Evolutionary conservation across 2,888 invertebrate genomes (phyloP).

Genomic region (Rhodophaea formosa): DNA sequence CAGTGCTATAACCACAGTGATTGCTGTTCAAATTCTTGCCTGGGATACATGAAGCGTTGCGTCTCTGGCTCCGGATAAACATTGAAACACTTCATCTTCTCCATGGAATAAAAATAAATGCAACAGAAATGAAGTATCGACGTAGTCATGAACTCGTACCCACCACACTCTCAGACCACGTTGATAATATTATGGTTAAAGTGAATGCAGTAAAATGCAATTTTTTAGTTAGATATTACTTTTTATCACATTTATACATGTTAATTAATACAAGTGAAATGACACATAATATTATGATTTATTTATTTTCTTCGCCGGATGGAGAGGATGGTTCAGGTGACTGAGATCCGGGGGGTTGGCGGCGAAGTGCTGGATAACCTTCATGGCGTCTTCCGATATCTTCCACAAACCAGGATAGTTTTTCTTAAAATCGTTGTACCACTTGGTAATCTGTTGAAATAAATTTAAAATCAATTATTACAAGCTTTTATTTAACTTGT

Average conservation of each 20-base stretch:
- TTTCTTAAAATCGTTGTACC: constrained; percentile 86
- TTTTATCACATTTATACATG: background rate
- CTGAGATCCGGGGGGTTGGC: constrained; percentile 88
- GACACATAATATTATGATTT: constrained; percentile 33
- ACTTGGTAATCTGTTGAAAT: constrained; percentile 72
- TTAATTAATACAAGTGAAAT: background rate
- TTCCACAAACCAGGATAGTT: constrained; percentile 86
- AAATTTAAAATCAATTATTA: background rate
- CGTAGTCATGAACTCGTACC: background rate
- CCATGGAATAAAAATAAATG: background rate
- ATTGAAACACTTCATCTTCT: background rate
- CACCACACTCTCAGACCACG: too few species aligned
- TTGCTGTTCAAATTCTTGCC: constrained; percentile 57
- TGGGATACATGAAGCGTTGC: constrained; percentile 57
- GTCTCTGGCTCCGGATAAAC: constrained; percentile 42
- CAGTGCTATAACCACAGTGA: constrained; percentile 57
- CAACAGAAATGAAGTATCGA: background rate
- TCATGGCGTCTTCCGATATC: constrained; percentile 85
- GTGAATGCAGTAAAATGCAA: background rate
- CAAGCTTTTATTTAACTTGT: too few species aligned
- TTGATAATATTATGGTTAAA: too few species aligned
- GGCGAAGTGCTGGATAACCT: constrained; percentile 84
- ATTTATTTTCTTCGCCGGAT: constrained; percentile 82
- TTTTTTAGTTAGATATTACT: background rate
- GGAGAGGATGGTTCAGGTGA: constrained; percentile 86